These are phyloP conservation scores for Lepilemur ruficaudatus DNA, from an alignment of 2,797 vertebrate species.

Conservation along the genomic window DNA sequence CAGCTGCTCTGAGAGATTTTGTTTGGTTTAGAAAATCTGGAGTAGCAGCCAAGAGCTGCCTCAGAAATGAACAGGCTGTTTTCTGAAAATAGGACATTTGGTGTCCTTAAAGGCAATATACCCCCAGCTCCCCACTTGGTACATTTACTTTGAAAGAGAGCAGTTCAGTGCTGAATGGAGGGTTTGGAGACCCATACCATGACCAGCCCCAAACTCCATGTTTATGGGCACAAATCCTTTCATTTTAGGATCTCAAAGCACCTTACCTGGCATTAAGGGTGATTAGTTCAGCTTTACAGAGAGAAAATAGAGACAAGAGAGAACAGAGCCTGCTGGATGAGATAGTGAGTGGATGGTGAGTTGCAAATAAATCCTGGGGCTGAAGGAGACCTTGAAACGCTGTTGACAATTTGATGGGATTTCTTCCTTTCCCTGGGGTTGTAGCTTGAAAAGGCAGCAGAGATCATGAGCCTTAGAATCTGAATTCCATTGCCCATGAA, in stretches of 20 bases:
- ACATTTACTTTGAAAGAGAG: slow-evolving; percentile 37
- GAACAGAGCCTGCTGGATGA: slow-evolving; percentile 37
- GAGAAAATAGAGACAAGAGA: background rate
- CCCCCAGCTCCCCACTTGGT: background rate
- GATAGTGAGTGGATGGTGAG: background rate
- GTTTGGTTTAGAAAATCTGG: slow-evolving; percentile 47
- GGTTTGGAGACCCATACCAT: background rate
- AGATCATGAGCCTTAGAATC: background rate
- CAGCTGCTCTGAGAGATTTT: slow-evolving; percentile 53
- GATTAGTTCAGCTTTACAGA: slow-evolving; percentile 20
- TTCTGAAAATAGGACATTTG: slow-evolving; percentile 67
- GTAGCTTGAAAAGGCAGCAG: background rate
- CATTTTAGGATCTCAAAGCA: slow-evolving; percentile 46
- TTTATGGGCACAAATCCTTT: slow-evolving; percentile 1
- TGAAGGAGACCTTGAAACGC: slow-evolving; percentile 28
- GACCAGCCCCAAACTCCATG: background rate
- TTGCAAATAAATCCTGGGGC: background rate
- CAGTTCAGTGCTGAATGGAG: background rate
- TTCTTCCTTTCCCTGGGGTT: background rate
- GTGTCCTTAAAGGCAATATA: slow-evolving; percentile 31
- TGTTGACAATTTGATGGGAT: slow-evolving; percentile 44
- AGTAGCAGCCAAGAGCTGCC: slow-evolving; percentile 39
- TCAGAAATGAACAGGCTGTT: slow-evolving; percentile 51
- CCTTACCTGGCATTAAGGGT: slow-evolving; percentile 20
- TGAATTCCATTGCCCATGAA: slow-evolving; percentile 7